phyloP scores from a whole-genome alignment of 1,140 invertebrate species.

The Bombus difficillimus region DNA sequence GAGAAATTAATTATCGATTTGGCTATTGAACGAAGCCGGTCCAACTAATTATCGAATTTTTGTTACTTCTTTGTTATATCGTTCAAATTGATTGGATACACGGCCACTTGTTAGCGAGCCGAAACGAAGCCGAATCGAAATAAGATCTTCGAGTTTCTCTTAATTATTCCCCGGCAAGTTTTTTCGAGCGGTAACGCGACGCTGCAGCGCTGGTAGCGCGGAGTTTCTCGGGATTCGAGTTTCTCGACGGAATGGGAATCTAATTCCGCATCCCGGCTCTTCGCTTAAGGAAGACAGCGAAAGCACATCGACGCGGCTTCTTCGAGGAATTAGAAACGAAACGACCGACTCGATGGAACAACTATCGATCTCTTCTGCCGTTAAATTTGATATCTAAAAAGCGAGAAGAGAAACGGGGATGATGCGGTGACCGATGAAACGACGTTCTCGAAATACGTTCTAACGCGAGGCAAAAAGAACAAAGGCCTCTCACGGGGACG shows the following conservation, averaged over 20 bases:
- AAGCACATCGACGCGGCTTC: conserved; percentile 22
- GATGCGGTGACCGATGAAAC: neutral
- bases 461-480: neutral
- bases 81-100: too few relatives aligned
- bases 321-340: conserved; percentile 36
- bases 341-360: neutral
- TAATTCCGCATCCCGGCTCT: conserved; percentile 18
- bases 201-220: neutral
- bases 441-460: neutral
- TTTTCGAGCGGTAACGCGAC: neutral
- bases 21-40: too few relatives aligned
- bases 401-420: neutral
- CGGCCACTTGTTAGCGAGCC: neutral
- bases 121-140: neutral
- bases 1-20: too few relatives aligned
- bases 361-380: neutral
- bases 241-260: conserved; percentile 43
- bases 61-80: too few relatives aligned
- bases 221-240: conserved; percentile 37
- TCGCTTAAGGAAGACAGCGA: conserved; percentile 15
- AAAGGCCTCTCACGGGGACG: conserved; percentile 40
- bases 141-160: neutral
- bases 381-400: neutral
- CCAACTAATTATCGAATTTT: too few relatives aligned
- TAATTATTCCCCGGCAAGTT: too few relatives aligned